phyloP scores from a whole-genome alignment of 2,888 invertebrate species.

The Agrochola macilenta region DNA sequence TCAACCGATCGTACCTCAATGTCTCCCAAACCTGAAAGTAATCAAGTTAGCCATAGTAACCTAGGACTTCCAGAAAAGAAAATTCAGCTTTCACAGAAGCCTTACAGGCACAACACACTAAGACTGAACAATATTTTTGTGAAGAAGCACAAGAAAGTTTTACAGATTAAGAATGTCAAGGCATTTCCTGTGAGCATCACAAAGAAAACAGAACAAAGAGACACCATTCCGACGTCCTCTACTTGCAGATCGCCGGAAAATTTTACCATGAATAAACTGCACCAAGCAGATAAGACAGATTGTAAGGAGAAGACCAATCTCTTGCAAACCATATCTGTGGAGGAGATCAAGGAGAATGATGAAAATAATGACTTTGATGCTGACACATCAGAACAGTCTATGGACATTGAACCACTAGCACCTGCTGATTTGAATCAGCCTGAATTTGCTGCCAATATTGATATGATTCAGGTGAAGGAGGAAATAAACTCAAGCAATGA shows the following conservation, averaged over 20 bases:
- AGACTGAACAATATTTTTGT: constrained; percentile 86
- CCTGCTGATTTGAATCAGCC: constrained; percentile 72
- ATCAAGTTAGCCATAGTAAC: constrained; percentile 66
- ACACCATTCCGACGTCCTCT: constrained; percentile 79
- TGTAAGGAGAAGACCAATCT: constrained; percentile 69
- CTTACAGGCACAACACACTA: constrained; percentile 75
- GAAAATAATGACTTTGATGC: constrained; percentile 81
- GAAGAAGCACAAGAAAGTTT: constrained; percentile 86
- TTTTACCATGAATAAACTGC: constrained; percentile 80
- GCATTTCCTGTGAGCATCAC: constrained; percentile 57
- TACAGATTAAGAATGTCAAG: constrained; percentile 86
- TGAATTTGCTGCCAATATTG: constrained; percentile 68
- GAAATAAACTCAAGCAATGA: constrained; percentile 84
- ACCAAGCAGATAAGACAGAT: constrained; percentile 69
- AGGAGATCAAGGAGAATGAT: constrained; percentile 78
- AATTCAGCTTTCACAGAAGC: constrained; percentile 71
- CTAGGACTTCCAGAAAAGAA: constrained; percentile 72
- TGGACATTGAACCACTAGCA: constrained; percentile 83
- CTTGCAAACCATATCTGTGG: constrained; percentile 79
- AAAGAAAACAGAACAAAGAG: constrained; percentile 65
- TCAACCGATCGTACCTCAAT: constrained; percentile 78
- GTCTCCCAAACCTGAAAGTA: constrained; percentile 76
- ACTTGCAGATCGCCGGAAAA: constrained; percentile 77
- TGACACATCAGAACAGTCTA: constrained; percentile 83
- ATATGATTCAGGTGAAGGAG: constrained; percentile 82